A percentile compares a stretch with the other conserved stretches of the same genome.
These are phyloP conservation scores for Paedocypris sp. DNA, from an alignment of 2,113 vertebrate genomes.

Conservation along the genomic window DNA sequence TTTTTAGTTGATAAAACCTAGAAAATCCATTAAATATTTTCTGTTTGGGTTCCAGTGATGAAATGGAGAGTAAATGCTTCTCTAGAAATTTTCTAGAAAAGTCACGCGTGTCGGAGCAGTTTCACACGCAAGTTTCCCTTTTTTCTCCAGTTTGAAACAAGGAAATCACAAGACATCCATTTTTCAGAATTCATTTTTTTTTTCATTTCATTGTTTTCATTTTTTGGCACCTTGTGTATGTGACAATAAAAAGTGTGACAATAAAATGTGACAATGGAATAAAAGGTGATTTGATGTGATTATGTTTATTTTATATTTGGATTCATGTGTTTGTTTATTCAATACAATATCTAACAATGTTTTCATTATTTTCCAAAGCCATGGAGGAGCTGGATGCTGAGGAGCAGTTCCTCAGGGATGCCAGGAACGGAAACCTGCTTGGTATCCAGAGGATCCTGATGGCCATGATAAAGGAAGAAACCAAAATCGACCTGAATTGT, in stretches of 20 bases:
- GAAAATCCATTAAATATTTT: too few species aligned
- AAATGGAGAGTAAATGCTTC: too few species aligned
- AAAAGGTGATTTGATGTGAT: too few species aligned
- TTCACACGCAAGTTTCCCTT: not conserved
- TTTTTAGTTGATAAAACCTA: too few species aligned
- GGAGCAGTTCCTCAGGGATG: constrained; percentile 76
- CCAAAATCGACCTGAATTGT: constrained; percentile 79
- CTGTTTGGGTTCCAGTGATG: too few species aligned
- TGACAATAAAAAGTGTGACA: not conserved
- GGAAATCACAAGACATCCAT: constrained; percentile 22
- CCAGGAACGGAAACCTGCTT: constrained; percentile 78
- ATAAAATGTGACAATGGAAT: too few species aligned
- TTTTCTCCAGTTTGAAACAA: not conserved
- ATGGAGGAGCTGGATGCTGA: constrained; percentile 71
- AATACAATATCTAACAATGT: not conserved
- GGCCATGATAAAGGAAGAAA: constrained; percentile 56
- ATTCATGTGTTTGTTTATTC: too few species aligned
- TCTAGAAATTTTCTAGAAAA: not conserved
- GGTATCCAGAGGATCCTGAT: constrained; percentile 71
- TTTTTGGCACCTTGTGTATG: not conserved
- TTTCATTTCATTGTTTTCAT: not conserved
- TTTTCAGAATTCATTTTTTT: not conserved
- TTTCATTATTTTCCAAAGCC: constrained; percentile 1
- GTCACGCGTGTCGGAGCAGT: not conserved
- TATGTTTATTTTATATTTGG: too few species aligned